phyloP scores from a whole-genome alignment of 2,113 vertebrate species.

The Dascyllus trimaculatus region DNA sequence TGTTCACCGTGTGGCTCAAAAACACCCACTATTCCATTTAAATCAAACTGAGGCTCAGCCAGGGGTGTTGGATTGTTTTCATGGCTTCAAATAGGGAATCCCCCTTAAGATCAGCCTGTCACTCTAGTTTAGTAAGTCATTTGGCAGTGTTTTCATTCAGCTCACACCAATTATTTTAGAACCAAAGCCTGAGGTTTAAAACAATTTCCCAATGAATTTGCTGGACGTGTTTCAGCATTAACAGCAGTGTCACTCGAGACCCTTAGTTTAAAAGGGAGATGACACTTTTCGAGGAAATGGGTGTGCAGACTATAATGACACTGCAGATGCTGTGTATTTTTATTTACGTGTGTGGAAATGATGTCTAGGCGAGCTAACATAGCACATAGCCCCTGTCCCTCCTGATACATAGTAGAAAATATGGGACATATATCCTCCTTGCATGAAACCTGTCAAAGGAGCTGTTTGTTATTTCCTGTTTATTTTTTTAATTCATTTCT shows the following conservation, averaged over 20 bases:
- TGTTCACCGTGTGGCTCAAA: background rate
- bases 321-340: background rate
- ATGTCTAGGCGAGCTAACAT: background rate
- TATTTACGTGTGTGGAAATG: background rate
- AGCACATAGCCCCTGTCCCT: too few relatives aligned
- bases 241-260: background rate
- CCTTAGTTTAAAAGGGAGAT: background rate
- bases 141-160: background rate
- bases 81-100: background rate
- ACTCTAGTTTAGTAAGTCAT: background rate
- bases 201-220: background rate
- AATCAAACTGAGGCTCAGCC: background rate
- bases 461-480: too few relatives aligned
- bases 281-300: background rate
- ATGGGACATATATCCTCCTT: too few relatives aligned
- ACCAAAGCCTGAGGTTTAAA: background rate
- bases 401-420: too few relatives aligned
- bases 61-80: background rate
- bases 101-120: background rate
- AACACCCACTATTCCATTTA: background rate
- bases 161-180: background rate
- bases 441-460: too few relatives aligned
- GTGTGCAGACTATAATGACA: too few relatives aligned
- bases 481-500: too few relatives aligned
- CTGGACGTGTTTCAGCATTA: background rate